Evolutionary conservation across 2,113 vertebrate genomes (phyloP), one percentile per base, ranked within the genome.

Genomic region (Chloropsis hardwickii): DNA sequence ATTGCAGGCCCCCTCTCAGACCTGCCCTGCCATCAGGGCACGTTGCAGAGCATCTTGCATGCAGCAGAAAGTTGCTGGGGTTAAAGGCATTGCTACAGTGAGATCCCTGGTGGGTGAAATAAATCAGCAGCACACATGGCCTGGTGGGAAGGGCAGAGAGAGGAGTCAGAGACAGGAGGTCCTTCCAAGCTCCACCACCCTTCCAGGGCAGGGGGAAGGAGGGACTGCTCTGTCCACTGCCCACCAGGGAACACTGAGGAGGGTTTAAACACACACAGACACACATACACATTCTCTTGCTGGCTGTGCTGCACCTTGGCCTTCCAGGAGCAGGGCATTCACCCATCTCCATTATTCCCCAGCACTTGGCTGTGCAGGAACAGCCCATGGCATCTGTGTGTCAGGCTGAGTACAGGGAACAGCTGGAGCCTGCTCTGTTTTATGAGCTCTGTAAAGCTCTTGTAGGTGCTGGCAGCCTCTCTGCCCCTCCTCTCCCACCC

Each of bases 201-300:
- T 31, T 48, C 56, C 77, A 61, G 40, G 37, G 51, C 73, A 60
- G 84, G 58, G 45, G 2, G 27, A 81, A 70, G 66, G 85, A 65
- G 40, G 19, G 61, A 61, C 7, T 0, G 9, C 48, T 50, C 51
- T 1, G 5, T 31, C 81, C 48, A 37, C 47, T 2, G 0, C 70
- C 39, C 66, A 50, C 18, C 3, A 4, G 3, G 67, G 78, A 94
- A n/a, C 82, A 14, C 47, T 50, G 4, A 2, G 2, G 0, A n/a
- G n/a, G 33, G 16, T 80, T 95, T 86, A 53, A 61, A 35, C 67
- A 72, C 19, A 48, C 3, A 56, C 6, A 56, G 2, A 73, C 21
- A 73, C 16, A 31, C 1, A 54, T 5, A 58, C 19, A 51, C 5
- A 8, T 65, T 57, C 13, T 81, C 39, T 18, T 25, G 16, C 2